Conservation (phyloP, 2,888 invertebrate genomes). For the Aproaerema taeniolella region DNA sequence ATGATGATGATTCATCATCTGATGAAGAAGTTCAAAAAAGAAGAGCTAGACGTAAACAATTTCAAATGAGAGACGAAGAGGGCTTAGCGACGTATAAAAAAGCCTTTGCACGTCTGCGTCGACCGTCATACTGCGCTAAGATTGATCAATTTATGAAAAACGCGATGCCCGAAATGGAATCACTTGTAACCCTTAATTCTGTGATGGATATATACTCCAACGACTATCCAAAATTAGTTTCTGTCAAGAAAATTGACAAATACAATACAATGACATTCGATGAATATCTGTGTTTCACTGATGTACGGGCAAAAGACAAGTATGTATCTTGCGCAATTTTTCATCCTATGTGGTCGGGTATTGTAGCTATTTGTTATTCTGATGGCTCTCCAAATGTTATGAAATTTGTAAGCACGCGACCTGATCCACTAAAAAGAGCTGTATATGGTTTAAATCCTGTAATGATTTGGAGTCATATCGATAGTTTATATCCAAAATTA, state of each 20-base stretch:
- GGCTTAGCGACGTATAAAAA: constrained; percentile 45
- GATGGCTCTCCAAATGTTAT: constrained; percentile 72
- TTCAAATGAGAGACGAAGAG: too few species aligned
- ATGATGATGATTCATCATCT: constrained; percentile 31
- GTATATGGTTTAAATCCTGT: constrained; percentile 81
- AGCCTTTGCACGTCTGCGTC: constrained; percentile 48
- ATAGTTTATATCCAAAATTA: constrained; percentile 82
- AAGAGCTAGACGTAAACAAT: too few species aligned
- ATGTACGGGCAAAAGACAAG: constrained; percentile 81
- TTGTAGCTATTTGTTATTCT: constrained; percentile 82
- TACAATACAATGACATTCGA: constrained; percentile 57
- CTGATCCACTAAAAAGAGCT: constrained; percentile 72
- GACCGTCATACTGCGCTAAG: constrained; percentile 53
- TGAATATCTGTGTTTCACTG: constrained; percentile 81
- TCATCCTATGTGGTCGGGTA: constrained; percentile 84
- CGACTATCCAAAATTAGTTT: constrained; percentile 76
- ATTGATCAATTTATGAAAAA: constrained; percentile 42
- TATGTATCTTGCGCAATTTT: constrained; percentile 81
- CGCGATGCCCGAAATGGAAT: constrained; percentile 39
- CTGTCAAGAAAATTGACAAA: constrained; percentile 40
- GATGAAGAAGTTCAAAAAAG: constrained; percentile 35
- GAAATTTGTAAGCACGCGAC: constrained; percentile 49
- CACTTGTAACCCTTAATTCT: constrained; percentile 60
- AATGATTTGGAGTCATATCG: constrained; percentile 85
- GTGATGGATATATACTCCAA: constrained; percentile 79